A percentile compares a stretch with the other conserved stretches of the same genome.
Conservation (phyloP, 2,888 invertebrate genomes). For the Drosophila quinaria region DNA sequence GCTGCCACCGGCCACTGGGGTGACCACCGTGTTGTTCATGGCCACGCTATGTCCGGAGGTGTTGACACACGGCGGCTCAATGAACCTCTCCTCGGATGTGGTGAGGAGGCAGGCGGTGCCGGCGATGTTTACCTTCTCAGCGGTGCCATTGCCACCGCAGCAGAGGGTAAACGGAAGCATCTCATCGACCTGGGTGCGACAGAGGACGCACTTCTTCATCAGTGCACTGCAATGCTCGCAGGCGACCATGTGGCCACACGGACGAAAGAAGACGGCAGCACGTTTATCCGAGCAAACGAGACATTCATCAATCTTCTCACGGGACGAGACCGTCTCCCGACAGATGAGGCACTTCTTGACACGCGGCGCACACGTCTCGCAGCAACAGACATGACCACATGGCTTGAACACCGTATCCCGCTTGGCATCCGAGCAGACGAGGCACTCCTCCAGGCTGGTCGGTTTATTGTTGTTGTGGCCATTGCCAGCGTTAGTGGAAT, state of each 20-base stretch:
- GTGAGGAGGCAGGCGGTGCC: conserved; percentile 37
- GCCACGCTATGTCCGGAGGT: conserved; percentile 84
- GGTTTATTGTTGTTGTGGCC: conserved; percentile 67
- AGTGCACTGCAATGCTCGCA: conserved; percentile 94
- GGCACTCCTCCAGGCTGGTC: conserved; percentile 92
- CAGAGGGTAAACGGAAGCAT: conserved; percentile 88
- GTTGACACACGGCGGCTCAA: conserved; percentile 81
- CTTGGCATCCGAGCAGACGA: conserved; percentile 97
- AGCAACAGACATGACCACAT: conserved; percentile 97
- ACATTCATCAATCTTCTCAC: conserved; percentile 97
- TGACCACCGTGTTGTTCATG: conserved; percentile 84
- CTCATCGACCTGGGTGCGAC: conserved; percentile 94
- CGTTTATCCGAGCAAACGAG: conserved; percentile 98
- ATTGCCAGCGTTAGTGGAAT: neutral
- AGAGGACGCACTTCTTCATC: conserved; percentile 99
- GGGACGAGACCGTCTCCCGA: conserved; percentile 92
- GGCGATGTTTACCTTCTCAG: conserved; percentile 80
- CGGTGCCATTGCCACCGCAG: conserved; percentile 86
- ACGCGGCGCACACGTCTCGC: conserved; percentile 93
- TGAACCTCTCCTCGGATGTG: conserved; percentile 69
- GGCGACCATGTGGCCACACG: conserved; percentile 95
- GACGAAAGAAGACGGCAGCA: conserved; percentile 96
- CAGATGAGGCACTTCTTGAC: conserved; percentile 98
- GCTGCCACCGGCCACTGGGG: conserved; percentile 73
- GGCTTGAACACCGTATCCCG: conserved; percentile 95